phyloP scores from a whole-genome alignment of 2,888 invertebrate genomes.

The Philonicus albiceps region DNA sequence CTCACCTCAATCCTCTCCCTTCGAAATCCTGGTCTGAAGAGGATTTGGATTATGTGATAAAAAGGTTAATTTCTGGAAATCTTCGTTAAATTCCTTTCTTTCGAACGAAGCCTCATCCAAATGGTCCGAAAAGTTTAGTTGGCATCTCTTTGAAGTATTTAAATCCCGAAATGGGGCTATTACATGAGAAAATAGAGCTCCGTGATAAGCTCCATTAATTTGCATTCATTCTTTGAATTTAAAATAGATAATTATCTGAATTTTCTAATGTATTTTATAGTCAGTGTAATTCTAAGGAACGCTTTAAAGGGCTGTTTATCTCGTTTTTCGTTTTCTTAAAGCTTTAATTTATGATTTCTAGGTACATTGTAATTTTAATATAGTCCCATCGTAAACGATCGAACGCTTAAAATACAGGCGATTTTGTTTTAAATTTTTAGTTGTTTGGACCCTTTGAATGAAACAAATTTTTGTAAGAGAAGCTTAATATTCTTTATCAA shows the following conservation, averaged over 20 bases:
- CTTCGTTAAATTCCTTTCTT: background rate
- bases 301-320: background rate
- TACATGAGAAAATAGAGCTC: background rate
- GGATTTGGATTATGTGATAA: conserved; percentile 17
- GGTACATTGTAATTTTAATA: no score
- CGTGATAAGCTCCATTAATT: background rate
- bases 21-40: background rate
- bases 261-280: background rate
- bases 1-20: background rate
- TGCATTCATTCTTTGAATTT: background rate
- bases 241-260: background rate
- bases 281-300: background rate
- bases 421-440: no score
- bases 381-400: no score
- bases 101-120: background rate
- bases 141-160: background rate
- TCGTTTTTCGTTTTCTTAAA: background rate
- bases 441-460: no score
- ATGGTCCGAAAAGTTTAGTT: background rate
- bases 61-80: conserved; percentile 24
- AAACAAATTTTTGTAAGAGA: no score
- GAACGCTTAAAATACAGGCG: no score
- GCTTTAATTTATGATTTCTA: no score
- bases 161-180: background rate
- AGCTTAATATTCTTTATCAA: no score